Evolutionary conservation across 2,888 invertebrate species (phyloP).

Genomic region (Peribatodes rhomboidaria): DNA sequence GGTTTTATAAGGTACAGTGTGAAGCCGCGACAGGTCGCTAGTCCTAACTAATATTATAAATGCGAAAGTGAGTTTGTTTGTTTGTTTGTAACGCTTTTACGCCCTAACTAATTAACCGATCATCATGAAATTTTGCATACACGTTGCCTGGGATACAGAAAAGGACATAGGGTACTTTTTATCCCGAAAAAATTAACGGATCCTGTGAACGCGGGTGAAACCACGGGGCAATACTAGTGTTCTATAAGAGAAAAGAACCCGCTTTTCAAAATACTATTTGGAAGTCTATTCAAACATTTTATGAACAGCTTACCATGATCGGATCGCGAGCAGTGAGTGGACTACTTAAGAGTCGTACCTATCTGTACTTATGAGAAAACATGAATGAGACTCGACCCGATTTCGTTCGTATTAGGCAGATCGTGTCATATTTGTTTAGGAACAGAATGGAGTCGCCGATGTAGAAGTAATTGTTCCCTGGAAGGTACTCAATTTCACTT

Average conservation of each 20-base stretch:
- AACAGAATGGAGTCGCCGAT: constrained; percentile 13
- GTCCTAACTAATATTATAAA: too few species aligned
- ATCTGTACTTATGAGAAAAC: constrained; percentile 20
- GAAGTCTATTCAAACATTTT: constrained; percentile 3
- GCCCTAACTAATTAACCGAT: too few species aligned
- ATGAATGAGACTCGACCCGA: constrained; percentile 43
- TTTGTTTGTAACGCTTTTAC: too few species aligned
- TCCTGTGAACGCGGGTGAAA: too few species aligned
- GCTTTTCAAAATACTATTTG: background rate
- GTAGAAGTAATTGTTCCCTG: constrained; percentile 2
- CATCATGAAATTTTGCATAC: too few species aligned
- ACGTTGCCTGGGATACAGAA: too few species aligned
- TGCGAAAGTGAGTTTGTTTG: too few species aligned
- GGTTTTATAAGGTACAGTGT: too few species aligned
- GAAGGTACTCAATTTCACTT: constrained; percentile 9
- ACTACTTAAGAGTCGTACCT: constrained; percentile 3
- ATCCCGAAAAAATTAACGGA: too few species aligned
- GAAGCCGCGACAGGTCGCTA: too few species aligned
- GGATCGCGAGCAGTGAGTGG: constrained; percentile 20
- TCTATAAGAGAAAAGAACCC: background rate
- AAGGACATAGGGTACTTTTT: too few species aligned
- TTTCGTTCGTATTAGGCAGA: constrained; percentile 37
- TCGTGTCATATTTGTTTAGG: constrained; percentile 43
- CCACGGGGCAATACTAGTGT: too few species aligned
- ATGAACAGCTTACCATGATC: constrained; percentile 13